Evolutionary conservation across 2,888 invertebrate species (phyloP).

Genomic region (Elgonia sp.): DNA sequence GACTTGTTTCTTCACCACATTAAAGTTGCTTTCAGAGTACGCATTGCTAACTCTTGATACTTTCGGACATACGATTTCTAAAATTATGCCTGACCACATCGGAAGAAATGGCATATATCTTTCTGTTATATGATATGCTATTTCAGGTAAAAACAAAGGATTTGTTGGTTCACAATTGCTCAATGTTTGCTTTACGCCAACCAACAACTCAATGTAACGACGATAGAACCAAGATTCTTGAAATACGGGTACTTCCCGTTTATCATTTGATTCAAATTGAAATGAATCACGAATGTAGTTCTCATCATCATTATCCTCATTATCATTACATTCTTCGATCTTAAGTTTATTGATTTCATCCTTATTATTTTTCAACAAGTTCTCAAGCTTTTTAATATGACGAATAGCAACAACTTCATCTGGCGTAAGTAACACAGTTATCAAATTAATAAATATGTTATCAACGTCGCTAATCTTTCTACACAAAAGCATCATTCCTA

Average conservation of each 20-base stretch:
- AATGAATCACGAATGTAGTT: too few species aligned
- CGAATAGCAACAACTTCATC: constrained; percentile 25
- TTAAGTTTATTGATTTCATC: too few species aligned
- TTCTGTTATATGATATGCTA: constrained; percentile 25
- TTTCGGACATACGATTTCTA: not conserved
- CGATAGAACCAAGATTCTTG: constrained; percentile 17
- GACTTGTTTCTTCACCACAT: not conserved
- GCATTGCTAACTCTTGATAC: constrained; percentile 35
- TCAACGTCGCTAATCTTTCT: constrained; percentile 10
- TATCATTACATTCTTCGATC: not conserved
- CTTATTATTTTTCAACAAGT: not conserved
- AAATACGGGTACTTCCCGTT: constrained; percentile 18
- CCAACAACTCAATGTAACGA: constrained; percentile 2
- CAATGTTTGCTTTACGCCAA: not conserved
- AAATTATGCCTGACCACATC: constrained; percentile 19
- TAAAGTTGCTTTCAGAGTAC: constrained; percentile 26
- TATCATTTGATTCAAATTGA: constrained; percentile 3
- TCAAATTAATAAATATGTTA: constrained; percentile 13
- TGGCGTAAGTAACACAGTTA: constrained; percentile 13
- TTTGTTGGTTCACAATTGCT: constrained; percentile 1
- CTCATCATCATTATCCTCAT: not conserved
- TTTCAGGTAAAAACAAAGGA: constrained; percentile 2
- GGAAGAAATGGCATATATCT: constrained; percentile 39
- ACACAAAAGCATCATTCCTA: constrained; percentile 12
- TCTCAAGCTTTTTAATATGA: constrained; percentile 1